Conservation (phyloP, 2,797 vertebrate genomes). For the Betta splendens region DNA sequence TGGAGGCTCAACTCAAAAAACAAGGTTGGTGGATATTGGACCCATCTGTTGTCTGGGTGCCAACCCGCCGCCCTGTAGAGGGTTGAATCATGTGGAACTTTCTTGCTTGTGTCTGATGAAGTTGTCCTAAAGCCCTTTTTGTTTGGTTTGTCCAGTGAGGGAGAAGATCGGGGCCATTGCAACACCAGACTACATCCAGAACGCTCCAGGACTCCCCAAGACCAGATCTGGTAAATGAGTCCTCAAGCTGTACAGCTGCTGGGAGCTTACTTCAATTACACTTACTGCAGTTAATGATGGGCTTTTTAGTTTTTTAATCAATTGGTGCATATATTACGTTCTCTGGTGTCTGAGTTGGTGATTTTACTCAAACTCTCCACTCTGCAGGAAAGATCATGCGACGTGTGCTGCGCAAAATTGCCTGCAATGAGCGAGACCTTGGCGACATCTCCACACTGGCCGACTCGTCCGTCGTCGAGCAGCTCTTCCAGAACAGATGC, state of each 20-base stretch:
- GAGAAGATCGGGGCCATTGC: conserved; percentile 97
- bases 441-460: conserved; percentile 94
- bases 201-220: conserved; percentile 93
- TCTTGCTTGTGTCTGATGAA: too few species aligned
- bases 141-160: conserved; percentile 81
- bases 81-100: too few species aligned
- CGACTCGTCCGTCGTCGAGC: conserved; percentile 87
- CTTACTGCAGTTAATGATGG: too few species aligned
- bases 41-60: too few species aligned
- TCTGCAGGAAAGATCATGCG: conserved; percentile 95
- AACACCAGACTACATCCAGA: conserved; percentile 97
- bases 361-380: background rate
- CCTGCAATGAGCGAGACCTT: conserved; percentile 88
- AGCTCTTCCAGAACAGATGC: conserved; percentile 90
- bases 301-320: background rate
- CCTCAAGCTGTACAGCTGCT: too few species aligned
- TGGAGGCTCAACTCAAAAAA: conserved; percentile 87
- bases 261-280: too few species aligned
- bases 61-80: too few species aligned
- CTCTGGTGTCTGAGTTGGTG: too few species aligned
- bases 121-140: background rate
- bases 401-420: conserved; percentile 91
- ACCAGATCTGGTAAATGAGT: conserved; percentile 91
- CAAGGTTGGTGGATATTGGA: too few species aligned
- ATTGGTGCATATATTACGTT: too few species aligned